These are phyloP conservation scores for Noctua janthina DNA, from an alignment of 2,888 invertebrate species.

Conservation along the genomic window DNA sequence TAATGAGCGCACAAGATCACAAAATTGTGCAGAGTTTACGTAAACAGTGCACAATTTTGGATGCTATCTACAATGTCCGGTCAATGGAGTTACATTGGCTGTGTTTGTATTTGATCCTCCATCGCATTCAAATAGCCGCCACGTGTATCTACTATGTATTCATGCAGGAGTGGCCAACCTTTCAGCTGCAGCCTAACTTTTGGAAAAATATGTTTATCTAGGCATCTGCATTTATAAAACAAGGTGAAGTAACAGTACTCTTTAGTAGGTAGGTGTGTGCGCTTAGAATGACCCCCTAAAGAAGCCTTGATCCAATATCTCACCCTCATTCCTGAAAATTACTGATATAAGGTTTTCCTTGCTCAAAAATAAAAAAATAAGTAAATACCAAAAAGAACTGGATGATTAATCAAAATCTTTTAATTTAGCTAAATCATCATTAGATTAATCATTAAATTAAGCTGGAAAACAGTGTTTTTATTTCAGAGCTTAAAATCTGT, in stretches of 20 bases:
- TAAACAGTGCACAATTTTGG: constrained; percentile 8
- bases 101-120: constrained; percentile 40
- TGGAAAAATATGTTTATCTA: background rate
- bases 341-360: too few relatives aligned
- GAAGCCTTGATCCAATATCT: too few relatives aligned
- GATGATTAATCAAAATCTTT: too few relatives aligned
- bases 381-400: too few relatives aligned
- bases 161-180: constrained; percentile 19
- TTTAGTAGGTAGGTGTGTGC: too few relatives aligned
- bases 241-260: background rate
- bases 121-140: constrained; percentile 46
- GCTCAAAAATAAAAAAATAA: too few relatives aligned
- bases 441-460: too few relatives aligned
- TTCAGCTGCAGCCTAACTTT: background rate
- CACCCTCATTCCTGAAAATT: too few relatives aligned
- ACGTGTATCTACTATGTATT: constrained; percentile 48
- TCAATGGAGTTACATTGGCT: constrained; percentile 33
- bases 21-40: background rate
- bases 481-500: background rate
- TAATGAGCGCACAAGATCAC: background rate
- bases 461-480: background rate
- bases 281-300: too few relatives aligned
- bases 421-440: too few relatives aligned
- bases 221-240: background rate
- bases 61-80: constrained; percentile 36